phyloP scores from a whole-genome alignment of 2,797 vertebrate species.

The Neoniphon sammara region DNA sequence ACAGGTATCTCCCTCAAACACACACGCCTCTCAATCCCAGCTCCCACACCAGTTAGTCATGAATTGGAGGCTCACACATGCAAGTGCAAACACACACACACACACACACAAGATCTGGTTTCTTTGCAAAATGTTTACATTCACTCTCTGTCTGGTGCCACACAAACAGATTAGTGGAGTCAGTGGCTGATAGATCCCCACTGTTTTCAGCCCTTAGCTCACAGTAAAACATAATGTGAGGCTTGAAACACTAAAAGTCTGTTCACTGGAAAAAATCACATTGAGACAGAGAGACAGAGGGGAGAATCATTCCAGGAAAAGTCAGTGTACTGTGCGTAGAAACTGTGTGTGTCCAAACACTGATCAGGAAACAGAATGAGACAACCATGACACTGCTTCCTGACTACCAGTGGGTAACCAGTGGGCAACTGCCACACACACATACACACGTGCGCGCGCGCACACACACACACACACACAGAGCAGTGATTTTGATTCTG shows the following conservation, averaged over 20 bases:
- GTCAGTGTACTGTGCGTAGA: slow-evolving; percentile 37
- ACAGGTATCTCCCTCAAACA: slow-evolving; percentile 79
- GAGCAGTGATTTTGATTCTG: slow-evolving; percentile 39
- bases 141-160: background rate
- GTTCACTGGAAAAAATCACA: slow-evolving; percentile 30
- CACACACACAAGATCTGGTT: background rate
- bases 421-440: slow-evolving; percentile 21
- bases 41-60: too few species aligned
- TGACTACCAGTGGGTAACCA: slow-evolving; percentile 56
- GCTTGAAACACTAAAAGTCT: background rate
- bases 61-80: too few species aligned
- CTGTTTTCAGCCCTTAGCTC: background rate
- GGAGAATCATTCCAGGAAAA: slow-evolving; percentile 18
- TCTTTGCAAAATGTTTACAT: too few species aligned
- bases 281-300: slow-evolving; percentile 10
- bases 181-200: background rate
- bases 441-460: slow-evolving; percentile 2
- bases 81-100: background rate
- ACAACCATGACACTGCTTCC: slow-evolving; percentile 73
- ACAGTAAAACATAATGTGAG: slow-evolving; percentile 6
- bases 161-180: background rate
- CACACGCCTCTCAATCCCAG: background rate
- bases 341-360: slow-evolving; percentile 52
- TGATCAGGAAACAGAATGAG: slow-evolving; percentile 77
- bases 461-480: slow-evolving; percentile 11